Percentiles rank a stretch among this genome's conserved stretches.
Conservation (phyloP, 2,888 invertebrate species). For the Oligia latruncula region DNA sequence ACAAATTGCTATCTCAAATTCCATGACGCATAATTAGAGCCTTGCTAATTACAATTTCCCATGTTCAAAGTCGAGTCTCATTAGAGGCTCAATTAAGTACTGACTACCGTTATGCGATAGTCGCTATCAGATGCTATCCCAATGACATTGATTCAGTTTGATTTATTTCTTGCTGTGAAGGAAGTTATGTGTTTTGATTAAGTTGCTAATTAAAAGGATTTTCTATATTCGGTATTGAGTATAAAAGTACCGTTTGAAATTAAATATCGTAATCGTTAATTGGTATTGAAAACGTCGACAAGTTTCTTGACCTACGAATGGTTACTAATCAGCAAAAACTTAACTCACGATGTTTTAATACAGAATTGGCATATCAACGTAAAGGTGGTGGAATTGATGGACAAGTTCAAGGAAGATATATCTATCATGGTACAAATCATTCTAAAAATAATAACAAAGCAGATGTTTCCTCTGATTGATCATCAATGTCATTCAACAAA, state of each 20-base stretch:
- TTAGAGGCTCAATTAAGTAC: slow-evolving; percentile 66
- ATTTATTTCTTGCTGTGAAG: slow-evolving; percentile 55
- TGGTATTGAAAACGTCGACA: neutral
- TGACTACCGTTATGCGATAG: slow-evolving; percentile 63
- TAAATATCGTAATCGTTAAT: slow-evolving; percentile 18
- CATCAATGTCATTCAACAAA: slow-evolving; percentile 45
- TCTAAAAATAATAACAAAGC: slow-evolving; percentile 29
- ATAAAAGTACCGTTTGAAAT: slow-evolving; percentile 12
- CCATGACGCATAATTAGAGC: slow-evolving; percentile 66
- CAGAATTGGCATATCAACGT: neutral
- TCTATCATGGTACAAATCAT: neutral
- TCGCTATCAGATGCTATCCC: slow-evolving; percentile 60
- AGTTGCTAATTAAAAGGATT: slow-evolving; percentile 52
- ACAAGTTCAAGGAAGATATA: neutral
- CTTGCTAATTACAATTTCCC: slow-evolving; percentile 67
- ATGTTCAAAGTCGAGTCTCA: slow-evolving; percentile 59
- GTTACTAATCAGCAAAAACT: neutral
- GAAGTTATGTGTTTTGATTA: slow-evolving; percentile 55
- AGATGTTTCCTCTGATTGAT: slow-evolving; percentile 45
- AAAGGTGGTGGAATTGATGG: neutral
- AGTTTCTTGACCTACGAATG: slow-evolving; percentile 9
- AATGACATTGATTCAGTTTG: slow-evolving; percentile 62
- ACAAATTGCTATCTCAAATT: slow-evolving; percentile 61
- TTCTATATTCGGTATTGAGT: slow-evolving; percentile 38
- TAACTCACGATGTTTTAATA: neutral